Percentiles rank a stretch among this genome's conserved stretches.
Conservation (phyloP, 1,140 invertebrate species). For the Solen grandis region DNA sequence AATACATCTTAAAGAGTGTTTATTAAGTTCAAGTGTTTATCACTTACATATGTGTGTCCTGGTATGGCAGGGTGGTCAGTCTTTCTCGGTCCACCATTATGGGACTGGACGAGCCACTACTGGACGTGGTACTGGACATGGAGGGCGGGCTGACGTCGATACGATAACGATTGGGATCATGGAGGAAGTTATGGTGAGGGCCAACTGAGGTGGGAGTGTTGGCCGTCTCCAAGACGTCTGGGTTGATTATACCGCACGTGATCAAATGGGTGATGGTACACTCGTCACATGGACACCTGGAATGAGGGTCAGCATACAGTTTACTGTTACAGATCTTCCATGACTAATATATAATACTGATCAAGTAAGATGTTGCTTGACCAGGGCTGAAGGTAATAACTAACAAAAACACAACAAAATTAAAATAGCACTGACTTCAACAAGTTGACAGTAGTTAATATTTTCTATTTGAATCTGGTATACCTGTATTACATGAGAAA, state of each 20-base stretch:
- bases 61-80: slow-evolving; percentile 67
- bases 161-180: slow-evolving; percentile 73
- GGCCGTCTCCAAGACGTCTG: slow-evolving; percentile 71
- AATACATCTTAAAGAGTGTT: too few relatives aligned
- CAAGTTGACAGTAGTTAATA: too few relatives aligned
- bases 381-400: too few relatives aligned
- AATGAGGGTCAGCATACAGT: slow-evolving; percentile 3
- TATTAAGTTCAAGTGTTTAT: too few relatives aligned
- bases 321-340: too few relatives aligned
- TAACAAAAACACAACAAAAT: too few relatives aligned
- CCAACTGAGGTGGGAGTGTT: slow-evolving; percentile 54
- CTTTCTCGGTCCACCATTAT: slow-evolving; percentile 74
- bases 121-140: slow-evolving; percentile 78
- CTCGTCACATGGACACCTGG: slow-evolving; percentile 81
- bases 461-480: too few relatives aligned
- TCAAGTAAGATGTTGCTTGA: too few relatives aligned
- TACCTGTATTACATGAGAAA: too few relatives aligned
- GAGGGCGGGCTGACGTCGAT: slow-evolving; percentile 78
- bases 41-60: too few relatives aligned
- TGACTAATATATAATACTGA: too few relatives aligned
- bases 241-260: slow-evolving; percentile 79
- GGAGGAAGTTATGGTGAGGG: slow-evolving; percentile 61
- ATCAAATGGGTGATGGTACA: slow-evolving; percentile 80
- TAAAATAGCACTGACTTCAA: too few relatives aligned
- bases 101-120: slow-evolving; percentile 78